Conservation (phyloP, 2,113 vertebrate genomes). For the Talpa occidentalis region DNA sequence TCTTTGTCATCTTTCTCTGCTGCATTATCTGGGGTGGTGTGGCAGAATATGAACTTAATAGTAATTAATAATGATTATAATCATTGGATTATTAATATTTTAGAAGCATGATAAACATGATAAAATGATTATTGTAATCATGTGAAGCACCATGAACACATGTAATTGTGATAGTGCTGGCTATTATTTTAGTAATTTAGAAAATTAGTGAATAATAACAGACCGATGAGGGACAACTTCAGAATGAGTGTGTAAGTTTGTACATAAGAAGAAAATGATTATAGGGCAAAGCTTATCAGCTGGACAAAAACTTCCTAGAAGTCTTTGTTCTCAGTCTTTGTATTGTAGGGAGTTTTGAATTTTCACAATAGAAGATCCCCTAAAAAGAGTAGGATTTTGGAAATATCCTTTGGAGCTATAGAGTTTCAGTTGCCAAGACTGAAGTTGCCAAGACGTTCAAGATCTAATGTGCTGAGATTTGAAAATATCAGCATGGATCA, state of each 20-base stretch:
- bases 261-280: slow-evolving; percentile 28
- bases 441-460: not conserved
- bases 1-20: slow-evolving; percentile 24
- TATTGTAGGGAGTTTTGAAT: not conserved
- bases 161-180: not conserved
- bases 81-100: slow-evolving; percentile 64
- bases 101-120: slow-evolving; percentile 60
- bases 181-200: slow-evolving; percentile 64
- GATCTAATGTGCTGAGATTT: not conserved
- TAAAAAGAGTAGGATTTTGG: not conserved
- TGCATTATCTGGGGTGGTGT: not conserved
- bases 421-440: not conserved
- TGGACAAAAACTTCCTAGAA: not conserved
- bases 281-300: not conserved
- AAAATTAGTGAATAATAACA: slow-evolving; percentile 35
- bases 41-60: slow-evolving; percentile 4
- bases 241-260: not conserved
- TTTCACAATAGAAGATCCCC: not conserved
- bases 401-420: not conserved
- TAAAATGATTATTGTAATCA: slow-evolving; percentile 64
- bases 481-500: not conserved
- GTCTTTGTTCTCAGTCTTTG: not conserved
- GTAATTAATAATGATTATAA: slow-evolving; percentile 33
- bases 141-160: slow-evolving; percentile 42
- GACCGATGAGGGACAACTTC: slow-evolving; percentile 36